phyloP scores from a whole-genome alignment of 2,113 vertebrate species.

The Scatophagus argus region DNA sequence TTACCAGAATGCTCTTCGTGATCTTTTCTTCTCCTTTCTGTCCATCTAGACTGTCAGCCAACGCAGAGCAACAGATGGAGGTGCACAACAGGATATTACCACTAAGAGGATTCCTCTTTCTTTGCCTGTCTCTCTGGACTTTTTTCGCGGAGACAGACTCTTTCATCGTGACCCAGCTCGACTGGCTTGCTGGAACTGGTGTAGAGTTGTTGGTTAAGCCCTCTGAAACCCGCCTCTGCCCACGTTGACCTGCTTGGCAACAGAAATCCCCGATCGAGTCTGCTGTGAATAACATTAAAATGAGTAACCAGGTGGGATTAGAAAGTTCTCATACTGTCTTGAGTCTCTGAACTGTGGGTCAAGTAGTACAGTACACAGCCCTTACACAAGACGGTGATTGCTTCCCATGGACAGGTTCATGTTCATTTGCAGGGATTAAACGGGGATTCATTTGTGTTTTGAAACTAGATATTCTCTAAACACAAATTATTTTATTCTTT shows the following conservation, averaged over 20 bases:
- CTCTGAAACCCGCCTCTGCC: conserved; percentile 40
- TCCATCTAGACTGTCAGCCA: conserved; percentile 33
- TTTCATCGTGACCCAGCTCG: conserved; percentile 70
- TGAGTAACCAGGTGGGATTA: conserved; percentile 57
- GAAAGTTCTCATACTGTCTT: conserved; percentile 36
- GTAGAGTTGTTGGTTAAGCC: conserved; percentile 63
- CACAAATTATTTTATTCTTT: neutral
- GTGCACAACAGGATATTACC: conserved; percentile 64
- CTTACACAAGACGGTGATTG: neutral
- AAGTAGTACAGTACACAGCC: neutral
- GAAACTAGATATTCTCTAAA: neutral
- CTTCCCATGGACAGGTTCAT: neutral
- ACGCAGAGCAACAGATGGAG: conserved; percentile 76
- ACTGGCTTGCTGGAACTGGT: conserved; percentile 57
- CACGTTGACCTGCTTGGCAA: conserved; percentile 59
- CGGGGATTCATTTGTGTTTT: neutral
- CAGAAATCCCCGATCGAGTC: conserved; percentile 25
- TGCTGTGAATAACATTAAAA: conserved; percentile 44
- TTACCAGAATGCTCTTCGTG: conserved; percentile 29
- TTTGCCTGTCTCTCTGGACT: conserved; percentile 57
- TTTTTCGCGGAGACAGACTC: conserved; percentile 43
- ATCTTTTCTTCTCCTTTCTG: conserved; percentile 38
- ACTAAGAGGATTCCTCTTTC: conserved; percentile 76
- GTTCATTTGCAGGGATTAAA: neutral
- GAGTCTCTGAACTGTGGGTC: conserved; percentile 41